Conservation (phyloP, 2,888 invertebrate species). For the Mystacides longicornis region DNA sequence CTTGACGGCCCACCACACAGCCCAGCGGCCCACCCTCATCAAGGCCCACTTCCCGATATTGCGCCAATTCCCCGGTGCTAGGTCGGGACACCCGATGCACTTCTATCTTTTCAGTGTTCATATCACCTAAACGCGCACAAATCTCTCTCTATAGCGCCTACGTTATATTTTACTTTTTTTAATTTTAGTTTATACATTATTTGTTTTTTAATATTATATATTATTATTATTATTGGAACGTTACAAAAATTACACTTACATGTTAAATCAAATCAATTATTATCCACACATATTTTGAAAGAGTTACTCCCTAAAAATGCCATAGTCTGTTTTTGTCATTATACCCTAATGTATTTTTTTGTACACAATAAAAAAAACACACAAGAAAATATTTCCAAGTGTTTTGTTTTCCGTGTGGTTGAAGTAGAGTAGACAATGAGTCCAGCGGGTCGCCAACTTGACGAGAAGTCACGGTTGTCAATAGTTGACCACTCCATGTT, state of each 20-base stretch:
- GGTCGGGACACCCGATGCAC: constrained; percentile 14
- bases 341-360: constrained; percentile 8
- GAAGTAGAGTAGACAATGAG: constrained; percentile 1
- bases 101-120: not conserved
- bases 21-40: not conserved
- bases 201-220: constrained; percentile 10
- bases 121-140: constrained; percentile 5
- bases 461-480: not conserved
- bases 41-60: constrained; percentile 3
- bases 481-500: too few species aligned
- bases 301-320: too few species aligned
- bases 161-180: constrained; percentile 1
- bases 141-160: constrained; percentile 14
- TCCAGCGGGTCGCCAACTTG: not conserved
- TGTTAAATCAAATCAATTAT: constrained; percentile 2
- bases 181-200: constrained; percentile 11
- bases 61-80: constrained; percentile 7
- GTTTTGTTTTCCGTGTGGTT: constrained; percentile 8
- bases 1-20: not conserved
- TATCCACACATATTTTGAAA: not conserved
- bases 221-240: constrained; percentile 10
- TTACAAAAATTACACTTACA: constrained; percentile 5
- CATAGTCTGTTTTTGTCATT: constrained; percentile 2
- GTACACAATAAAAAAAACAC: constrained; percentile 11
- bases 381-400: constrained; percentile 8